A percentile compares a stretch with the other conserved stretches of the same genome.
Conservation (phyloP, 2,113 vertebrate species). For the Fregetta grallaria region DNA sequence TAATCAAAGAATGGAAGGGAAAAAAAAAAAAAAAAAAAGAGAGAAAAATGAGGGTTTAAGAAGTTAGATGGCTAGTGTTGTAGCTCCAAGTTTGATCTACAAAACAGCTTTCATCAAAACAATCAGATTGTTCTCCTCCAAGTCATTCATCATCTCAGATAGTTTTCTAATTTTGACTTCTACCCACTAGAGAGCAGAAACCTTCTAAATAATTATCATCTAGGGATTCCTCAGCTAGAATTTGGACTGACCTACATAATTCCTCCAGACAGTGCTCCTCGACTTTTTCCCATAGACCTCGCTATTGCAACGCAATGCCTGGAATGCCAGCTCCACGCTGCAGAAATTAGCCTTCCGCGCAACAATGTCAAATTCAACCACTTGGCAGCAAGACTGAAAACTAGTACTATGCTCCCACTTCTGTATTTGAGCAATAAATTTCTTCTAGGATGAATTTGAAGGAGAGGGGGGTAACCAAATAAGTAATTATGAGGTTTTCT, state of each 20-base stretch:
- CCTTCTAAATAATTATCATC: constrained; percentile 53
- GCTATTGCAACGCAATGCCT: background rate
- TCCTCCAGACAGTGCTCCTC: constrained; percentile 49
- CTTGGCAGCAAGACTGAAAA: background rate
- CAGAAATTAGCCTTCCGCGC: background rate
- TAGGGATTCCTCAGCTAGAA: constrained; percentile 65
- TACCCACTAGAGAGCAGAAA: constrained; percentile 25
- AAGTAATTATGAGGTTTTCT: background rate
- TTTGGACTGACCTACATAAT: constrained; percentile 64
- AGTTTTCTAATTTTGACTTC: constrained; percentile 30
- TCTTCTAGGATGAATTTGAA: background rate
- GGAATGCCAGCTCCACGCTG: background rate
- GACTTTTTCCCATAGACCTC: constrained; percentile 73
- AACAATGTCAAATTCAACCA: background rate
- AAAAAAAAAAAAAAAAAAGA: too few species aligned
- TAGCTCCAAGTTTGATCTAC: background rate
- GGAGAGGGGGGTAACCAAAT: background rate
- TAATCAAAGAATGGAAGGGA: background rate
- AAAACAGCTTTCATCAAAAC: background rate
- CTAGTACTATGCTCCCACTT: background rate
- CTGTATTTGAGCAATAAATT: background rate
- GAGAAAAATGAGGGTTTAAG: background rate
- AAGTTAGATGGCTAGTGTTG: background rate
- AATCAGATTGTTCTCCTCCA: background rate
- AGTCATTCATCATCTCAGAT: constrained; percentile 19